Evolutionary conservation across 2,888 invertebrate genomes (phyloP).

Genomic region (Drosophila gaucha): DNA sequence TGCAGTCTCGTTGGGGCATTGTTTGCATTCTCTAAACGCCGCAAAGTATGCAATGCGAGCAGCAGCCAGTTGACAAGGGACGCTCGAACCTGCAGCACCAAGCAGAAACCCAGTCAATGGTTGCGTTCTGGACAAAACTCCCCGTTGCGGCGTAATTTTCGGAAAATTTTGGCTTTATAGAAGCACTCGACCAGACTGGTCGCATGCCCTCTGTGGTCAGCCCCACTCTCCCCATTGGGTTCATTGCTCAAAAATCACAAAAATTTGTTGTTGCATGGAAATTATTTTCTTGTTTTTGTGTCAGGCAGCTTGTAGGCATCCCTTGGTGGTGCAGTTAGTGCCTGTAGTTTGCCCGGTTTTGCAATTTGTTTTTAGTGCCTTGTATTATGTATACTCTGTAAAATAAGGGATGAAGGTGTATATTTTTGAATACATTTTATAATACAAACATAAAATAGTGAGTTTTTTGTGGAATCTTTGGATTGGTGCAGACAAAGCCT

Average conservation of each 20-base stretch:
- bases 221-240: constrained; percentile 11
- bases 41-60: constrained; percentile 70
- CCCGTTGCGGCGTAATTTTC: constrained; percentile 61
- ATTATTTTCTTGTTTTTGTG: constrained; percentile 64
- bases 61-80: constrained; percentile 48
- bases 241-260: constrained; percentile 60
- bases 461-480: too few relatives aligned
- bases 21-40: constrained; percentile 70
- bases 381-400: constrained; percentile 37
- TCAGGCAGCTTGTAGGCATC: constrained; percentile 37
- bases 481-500: too few relatives aligned
- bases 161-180: constrained; percentile 37
- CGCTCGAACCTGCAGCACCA: constrained; percentile 1
- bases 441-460: neutral
- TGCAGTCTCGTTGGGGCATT: constrained; percentile 46
- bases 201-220: constrained; percentile 5
- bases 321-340: constrained; percentile 32
- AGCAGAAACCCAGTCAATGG: constrained; percentile 36
- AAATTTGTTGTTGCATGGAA: constrained; percentile 52
- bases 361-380: constrained; percentile 73
- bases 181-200: constrained; percentile 6
- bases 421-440: neutral
- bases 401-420: neutral
- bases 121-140: constrained; percentile 51
- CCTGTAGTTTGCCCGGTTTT: constrained; percentile 29